Base-by-base conservation (phyloP, 2,113 vertebrate species). In the Panurus biarmicus region DNA sequence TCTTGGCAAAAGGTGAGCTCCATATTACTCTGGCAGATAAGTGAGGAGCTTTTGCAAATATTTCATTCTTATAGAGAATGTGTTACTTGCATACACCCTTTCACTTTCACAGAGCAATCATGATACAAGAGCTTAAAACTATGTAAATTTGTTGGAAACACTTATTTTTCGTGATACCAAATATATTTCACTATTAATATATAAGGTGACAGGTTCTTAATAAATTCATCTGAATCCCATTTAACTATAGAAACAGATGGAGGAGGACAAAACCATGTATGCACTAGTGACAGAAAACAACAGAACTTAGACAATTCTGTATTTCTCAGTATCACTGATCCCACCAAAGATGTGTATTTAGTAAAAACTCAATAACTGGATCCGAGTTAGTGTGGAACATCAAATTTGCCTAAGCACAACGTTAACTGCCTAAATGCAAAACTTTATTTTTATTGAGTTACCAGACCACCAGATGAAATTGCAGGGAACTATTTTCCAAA, bases 151-250 rank as follows among this genome's bases (percentile, higher is more conserved):
- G 19, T 56, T 80, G 47, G 51, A 89, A 95, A 62, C 50, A 54
- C n/a, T 81, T 81, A 6, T 87, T 85, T 94, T 91, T 60, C 58
- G n/a, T 44, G 53, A 83, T 84, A 91, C 25, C 11, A 14, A 83
- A 69, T 89, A 76, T 42, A 85, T 70, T 89, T 80, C 51, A 73
- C 47, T 38, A 51, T 60, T 95, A 93, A 93, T 85, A 74, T 85
- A 74, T 19, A 94, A 82, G 21, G 62, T 80, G 87, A 70, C 58
- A 38, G 5, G 48, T 70, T 91, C 74, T 58, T 93, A 91, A 92
- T 79, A 29, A 94, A 94, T 90, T 73, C 36, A 82, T 54, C 79
- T 78, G 73, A 95, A 94, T 96, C 40, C 42, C 60, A 70, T 85
- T 87, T 94, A 95, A 60, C 47, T n/a, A 38, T 3, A 87, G 61